Conservation (phyloP, 2,888 invertebrate genomes). For the Drosophila mimica region DNA sequence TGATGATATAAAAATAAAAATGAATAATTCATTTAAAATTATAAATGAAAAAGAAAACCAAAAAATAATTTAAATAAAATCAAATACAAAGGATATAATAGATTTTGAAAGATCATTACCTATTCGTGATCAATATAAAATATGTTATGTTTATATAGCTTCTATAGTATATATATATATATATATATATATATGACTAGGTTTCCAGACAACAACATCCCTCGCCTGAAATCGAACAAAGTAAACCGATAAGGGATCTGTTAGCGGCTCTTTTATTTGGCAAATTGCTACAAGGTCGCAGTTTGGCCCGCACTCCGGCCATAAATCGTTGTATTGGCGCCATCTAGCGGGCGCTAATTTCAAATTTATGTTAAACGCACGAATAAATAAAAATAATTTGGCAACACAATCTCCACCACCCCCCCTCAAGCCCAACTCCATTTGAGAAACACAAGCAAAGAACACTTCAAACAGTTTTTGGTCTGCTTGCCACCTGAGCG, state of each 20-base stretch:
- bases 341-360: conserved; percentile 64
- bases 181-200: neutral
- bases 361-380: conserved; percentile 66
- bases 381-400: conserved; percentile 81
- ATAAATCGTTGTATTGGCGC: conserved; percentile 58
- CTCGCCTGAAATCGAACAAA: neutral
- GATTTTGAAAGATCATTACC: neutral
- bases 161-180: neutral
- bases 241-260: conserved; percentile 8
- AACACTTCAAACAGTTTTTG: conserved; percentile 72
- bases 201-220: too few relatives aligned
- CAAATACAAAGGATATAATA: neutral
- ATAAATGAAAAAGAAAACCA: neutral
- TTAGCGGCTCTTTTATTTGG: conserved; percentile 17
- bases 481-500: conserved; percentile 52
- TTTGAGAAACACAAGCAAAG: conserved; percentile 10
- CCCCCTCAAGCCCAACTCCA: neutral
- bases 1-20: neutral
- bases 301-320: neutral
- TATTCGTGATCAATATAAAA: neutral
- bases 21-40: neutral
- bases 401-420: conserved; percentile 16
- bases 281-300: conserved; percentile 16
- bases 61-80: neutral
- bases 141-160: too few relatives aligned